Base-by-base conservation (phyloP, 1,140 invertebrate species). In the Caenorhabditis brenneri region DNA sequence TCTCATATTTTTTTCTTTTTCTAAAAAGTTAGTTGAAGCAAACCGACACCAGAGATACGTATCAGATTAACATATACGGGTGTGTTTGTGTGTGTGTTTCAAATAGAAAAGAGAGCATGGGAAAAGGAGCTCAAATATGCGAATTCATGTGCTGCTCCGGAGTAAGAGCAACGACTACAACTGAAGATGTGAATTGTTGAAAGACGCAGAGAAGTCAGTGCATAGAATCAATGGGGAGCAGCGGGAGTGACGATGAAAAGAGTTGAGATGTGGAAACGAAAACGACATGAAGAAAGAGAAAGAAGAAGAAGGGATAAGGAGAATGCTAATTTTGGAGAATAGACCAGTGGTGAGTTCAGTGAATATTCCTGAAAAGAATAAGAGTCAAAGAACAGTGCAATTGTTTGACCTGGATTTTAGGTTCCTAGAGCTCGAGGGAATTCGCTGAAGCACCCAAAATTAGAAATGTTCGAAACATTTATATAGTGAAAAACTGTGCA, bases 201-300 rank as follows among this genome's bases (percentile, higher is more conserved):
- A 65, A 39, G 65, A 42, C 65, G 65, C 65, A 74, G 65, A 74
- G 36, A 74, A 46, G 36, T 42, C 19, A 19, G 16, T 7, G 36
- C 24, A n/a, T n/a, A 74, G 65, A 74, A 74, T 74, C 65, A 46
- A 74, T 74, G 65, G 65, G 65, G 29, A 42, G 65, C 65, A 74
- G 36, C 36, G 65, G 36, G 36, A 33, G 29, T 33, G 58, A 65
- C 29, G 31, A 65, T 36, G 7, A n/a, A n/a, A n/a, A n/a, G n/a
- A 36, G 33, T 74, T 42, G 9, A 29, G 24, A 55, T 22, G 53
- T 9, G 19, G 49, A 51, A 51, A 51, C 49, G 49, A 55, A 1
- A 74, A 42, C 65, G 36, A 24, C 65, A 42, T 12, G 65, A 42
- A 42, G 31, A 36, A 10, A 65, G 36, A 74, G 22, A n/a, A 15